Evolutionary conservation across 2,888 invertebrate species (phyloP), one percentile per base, ranked within the genome.

Genomic region (Anagyrus pseudococci): DNA sequence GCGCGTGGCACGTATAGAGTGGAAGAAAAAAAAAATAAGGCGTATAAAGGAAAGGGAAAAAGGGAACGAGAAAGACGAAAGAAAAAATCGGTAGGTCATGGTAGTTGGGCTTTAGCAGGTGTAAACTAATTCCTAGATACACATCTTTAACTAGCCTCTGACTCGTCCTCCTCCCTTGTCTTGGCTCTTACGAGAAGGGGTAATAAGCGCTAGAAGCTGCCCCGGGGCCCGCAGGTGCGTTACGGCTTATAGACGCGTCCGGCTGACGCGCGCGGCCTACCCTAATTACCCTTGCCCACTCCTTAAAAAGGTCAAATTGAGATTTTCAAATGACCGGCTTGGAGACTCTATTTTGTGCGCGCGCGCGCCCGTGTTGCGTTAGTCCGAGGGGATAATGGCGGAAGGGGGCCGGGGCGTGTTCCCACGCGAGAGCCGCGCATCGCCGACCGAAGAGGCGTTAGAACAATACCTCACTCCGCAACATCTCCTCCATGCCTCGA

Each of bases 391-490:
- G 67, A 71, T 72, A 75, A 74, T 72, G 71, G 70, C 52, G 44
- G 63, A 48, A 47, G 60, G 41, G 48, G 67, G 64, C 64, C 57
- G 61, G 66, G 66, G 63, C 57, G 69, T 67, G 71, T 75, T 76
- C 73, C 73, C 73, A 73, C 73, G 72, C 69, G 68, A 64, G 69
- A n/a, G n/a, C n/a, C n/a, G n/a, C n/a, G 25, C 20, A 37, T 8
- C 33, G 43, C 46, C 46, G 25, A 66, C 66, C 67, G 64, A 26
- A 58, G 68, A 73, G 72, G 73, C 72, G 72, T 73, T 72, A 73
- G 75, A 74, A 75, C 75, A 75, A 75, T 76, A 71, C 61, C 29
- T 10, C 29, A 29, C 10, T 29, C 10, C 29, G 29, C 29, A 4
- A 7, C 29, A 4, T 29, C 29, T 7, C 29, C 29, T 29, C 4